These are phyloP conservation scores for Arbacia lixula DNA, from an alignment of 53 echinoderm and acorn worm genomes.

Conservation along the genomic window DNA sequence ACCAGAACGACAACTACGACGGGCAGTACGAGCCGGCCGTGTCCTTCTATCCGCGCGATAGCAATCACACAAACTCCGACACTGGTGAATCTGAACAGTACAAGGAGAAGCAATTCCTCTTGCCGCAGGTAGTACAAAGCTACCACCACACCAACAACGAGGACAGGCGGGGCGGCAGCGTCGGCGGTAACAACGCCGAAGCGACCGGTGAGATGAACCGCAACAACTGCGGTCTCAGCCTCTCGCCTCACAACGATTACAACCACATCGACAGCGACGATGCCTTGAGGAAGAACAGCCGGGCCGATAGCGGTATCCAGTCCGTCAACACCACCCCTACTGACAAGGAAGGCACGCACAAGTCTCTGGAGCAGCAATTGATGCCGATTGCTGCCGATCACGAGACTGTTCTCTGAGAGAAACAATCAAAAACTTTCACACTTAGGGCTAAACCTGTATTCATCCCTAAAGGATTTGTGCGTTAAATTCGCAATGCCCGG, in stretches of 20 bases:
- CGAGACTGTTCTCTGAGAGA: slow-evolving; percentile 50
- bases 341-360: slow-evolving; percentile 47
- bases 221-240: slow-evolving; percentile 30
- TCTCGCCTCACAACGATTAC: slow-evolving; percentile 50
- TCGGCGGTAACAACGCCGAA: background rate
- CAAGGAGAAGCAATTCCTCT: slow-evolving; percentile 40
- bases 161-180: background rate
- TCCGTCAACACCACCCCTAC: slow-evolving; percentile 69
- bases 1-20: slow-evolving; percentile 56
- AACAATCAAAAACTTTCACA: too few relatives aligned
- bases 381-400: slow-evolving; percentile 30
- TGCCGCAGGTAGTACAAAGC: slow-evolving; percentile 40
- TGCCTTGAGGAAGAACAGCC: slow-evolving; percentile 62
- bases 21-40: slow-evolving; percentile 24
- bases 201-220: slow-evolving; percentile 20
- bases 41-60: slow-evolving; percentile 24
- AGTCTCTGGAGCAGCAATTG: slow-evolving; percentile 16
- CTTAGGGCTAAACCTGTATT: too few relatives aligned
- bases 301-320: slow-evolving; percentile 75
- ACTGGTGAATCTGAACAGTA: background rate
- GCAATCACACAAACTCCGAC: background rate
- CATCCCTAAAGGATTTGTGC: too few relatives aligned
- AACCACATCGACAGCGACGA: slow-evolving; percentile 40
- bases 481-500: too few relatives aligned
- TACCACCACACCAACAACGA: slow-evolving; percentile 21